Percentiles rank a stretch among this genome's conserved stretches.
Conservation (phyloP, 2,888 invertebrate species). For the Epicampocera succincta region DNA sequence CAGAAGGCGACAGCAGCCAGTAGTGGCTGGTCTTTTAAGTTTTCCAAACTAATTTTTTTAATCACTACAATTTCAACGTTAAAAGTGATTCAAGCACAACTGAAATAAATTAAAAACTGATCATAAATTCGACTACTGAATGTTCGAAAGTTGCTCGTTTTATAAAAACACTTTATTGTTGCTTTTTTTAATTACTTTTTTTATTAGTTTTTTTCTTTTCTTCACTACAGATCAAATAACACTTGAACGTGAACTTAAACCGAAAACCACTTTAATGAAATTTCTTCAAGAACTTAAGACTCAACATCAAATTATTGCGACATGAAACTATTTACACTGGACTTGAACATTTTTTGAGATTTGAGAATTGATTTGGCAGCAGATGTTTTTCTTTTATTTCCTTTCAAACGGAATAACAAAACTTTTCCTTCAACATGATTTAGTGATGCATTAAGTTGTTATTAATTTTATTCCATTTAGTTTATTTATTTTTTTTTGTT, state of each 20-base stretch:
- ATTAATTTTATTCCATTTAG: slow-evolving; percentile 2
- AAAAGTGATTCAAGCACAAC: slow-evolving; percentile 54
- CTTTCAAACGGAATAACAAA: slow-evolving; percentile 19
- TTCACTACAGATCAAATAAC: slow-evolving; percentile 53
- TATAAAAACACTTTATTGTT: slow-evolving; percentile 34
- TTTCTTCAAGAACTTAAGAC: not conserved
- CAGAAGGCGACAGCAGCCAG: slow-evolving; percentile 20
- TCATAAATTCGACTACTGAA: slow-evolving; percentile 55
- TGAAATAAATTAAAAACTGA: slow-evolving; percentile 47
- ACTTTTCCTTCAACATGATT: slow-evolving; percentile 19
- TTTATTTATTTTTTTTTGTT: not conserved
- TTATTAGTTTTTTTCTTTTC: slow-evolving; percentile 10
- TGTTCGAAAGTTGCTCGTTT: slow-evolving; percentile 32
- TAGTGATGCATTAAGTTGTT: slow-evolving; percentile 37
- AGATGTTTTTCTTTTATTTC: not conserved
- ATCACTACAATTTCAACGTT: slow-evolving; percentile 53
- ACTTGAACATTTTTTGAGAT: slow-evolving; percentile 32
- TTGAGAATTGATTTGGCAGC: slow-evolving; percentile 17
- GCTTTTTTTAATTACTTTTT: slow-evolving; percentile 39
- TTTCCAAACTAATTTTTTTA: slow-evolving; percentile 43
- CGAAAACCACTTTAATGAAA: slow-evolving; percentile 16
- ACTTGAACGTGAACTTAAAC: slow-evolving; percentile 34
- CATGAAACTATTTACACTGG: not conserved
- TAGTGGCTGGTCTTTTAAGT: slow-evolving; percentile 50
- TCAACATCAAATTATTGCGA: slow-evolving; percentile 24